Evolutionary conservation across 2,113 vertebrate species (phyloP).

Genomic region (Chlorodrepanis virens): DNA sequence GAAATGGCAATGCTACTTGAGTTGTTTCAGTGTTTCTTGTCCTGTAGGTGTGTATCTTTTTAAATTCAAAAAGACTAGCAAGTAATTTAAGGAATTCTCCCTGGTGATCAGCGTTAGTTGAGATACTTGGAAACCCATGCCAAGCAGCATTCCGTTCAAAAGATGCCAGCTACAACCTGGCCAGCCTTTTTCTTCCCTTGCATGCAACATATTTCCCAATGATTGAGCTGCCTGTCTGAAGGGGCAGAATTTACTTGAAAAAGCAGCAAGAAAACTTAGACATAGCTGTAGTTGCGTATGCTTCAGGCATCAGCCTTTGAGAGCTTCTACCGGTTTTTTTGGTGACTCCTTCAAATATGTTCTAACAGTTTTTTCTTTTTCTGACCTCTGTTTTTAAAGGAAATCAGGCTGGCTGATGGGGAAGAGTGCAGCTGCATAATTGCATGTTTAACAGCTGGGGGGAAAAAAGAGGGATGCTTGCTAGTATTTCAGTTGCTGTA

Average conservation of each 20-base stretch:
- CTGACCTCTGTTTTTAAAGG: not conserved
- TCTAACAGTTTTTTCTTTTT: not conserved
- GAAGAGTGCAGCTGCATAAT: not conserved
- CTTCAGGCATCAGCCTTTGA: not conserved
- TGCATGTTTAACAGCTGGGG: not conserved
- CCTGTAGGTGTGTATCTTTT: not conserved
- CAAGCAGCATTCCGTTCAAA: not conserved
- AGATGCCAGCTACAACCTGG: not conserved
- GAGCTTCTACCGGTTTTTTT: not conserved
- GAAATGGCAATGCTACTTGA: not conserved
- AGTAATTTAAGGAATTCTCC: not conserved
- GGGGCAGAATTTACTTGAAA: not conserved
- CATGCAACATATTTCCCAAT: rapidly evolving
- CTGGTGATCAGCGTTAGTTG: not conserved
- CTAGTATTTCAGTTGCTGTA: not conserved
- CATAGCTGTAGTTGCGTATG: not conserved
- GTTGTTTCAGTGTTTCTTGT: not conserved
- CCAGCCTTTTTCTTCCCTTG: not conserved
- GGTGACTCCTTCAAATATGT: not conserved
- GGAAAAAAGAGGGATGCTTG: not conserved
- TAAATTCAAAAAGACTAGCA: not conserved
- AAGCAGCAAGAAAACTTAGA: not conserved
- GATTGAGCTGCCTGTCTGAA: not conserved
- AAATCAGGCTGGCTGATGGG: not conserved
- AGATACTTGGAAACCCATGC: not conserved